These are phyloP conservation scores for Colletes latitarsis DNA, from an alignment of 1,140 invertebrate species.

Conservation along the genomic window DNA sequence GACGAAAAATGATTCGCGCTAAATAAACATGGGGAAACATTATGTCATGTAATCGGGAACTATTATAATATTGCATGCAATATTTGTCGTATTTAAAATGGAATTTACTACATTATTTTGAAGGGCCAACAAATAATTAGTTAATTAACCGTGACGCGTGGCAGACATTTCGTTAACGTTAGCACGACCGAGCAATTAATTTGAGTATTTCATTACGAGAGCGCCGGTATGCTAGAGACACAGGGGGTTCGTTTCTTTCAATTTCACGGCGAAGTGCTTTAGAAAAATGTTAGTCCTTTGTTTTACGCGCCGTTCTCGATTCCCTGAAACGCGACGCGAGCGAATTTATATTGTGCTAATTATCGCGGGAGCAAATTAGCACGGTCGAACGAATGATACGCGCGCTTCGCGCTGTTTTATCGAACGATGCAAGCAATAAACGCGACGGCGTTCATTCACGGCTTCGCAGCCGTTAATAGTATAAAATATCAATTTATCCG, in stretches of 20 bases:
- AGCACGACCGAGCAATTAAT: conserved; percentile 12
- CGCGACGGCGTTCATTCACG: background rate
- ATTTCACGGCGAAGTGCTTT: background rate
- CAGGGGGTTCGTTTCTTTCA: background rate
- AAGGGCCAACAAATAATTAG: conserved; percentile 9
- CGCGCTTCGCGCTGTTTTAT: background rate
- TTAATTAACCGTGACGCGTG: conserved; percentile 32
- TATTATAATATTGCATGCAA: too few relatives aligned
- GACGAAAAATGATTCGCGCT: too few relatives aligned
- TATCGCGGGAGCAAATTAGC: conserved; percentile 5
- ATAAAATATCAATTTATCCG: background rate
- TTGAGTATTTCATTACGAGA: conserved; percentile 33
- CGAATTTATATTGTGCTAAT: conserved; percentile 29
- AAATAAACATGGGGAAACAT: too few relatives aligned
- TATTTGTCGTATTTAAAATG: too few relatives aligned
- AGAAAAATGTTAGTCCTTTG: background rate
- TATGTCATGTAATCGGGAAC: too few relatives aligned
- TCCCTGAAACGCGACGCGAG: background rate
- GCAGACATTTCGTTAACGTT: background rate
- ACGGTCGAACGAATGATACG: background rate
- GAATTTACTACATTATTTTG: too few relatives aligned
- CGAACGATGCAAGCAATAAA: background rate
- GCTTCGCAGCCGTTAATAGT: background rate
- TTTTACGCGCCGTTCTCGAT: background rate
- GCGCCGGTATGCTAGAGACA: background rate